phyloP scores from a whole-genome alignment of 2,888 invertebrate species.

The Hyles lineata region DNA sequence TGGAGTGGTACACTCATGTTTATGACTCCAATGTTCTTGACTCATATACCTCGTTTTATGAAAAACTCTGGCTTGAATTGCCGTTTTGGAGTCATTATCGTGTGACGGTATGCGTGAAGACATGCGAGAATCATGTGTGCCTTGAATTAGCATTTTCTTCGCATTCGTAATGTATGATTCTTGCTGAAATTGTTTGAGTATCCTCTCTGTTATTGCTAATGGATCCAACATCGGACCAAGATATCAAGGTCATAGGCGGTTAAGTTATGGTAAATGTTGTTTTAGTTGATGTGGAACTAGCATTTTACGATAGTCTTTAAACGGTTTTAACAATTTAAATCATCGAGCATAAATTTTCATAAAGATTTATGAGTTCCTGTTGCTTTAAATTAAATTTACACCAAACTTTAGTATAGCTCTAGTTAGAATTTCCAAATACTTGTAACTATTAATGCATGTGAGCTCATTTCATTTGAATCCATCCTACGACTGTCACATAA shows the following conservation, averaged over 20 bases:
- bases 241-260: too few species aligned
- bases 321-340: too few species aligned
- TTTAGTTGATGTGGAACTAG: too few species aligned
- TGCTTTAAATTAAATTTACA: not conserved
- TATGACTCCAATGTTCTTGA: constrained; percentile 81
- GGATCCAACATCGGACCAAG: too few species aligned
- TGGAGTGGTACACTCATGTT: constrained; percentile 75
- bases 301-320: too few species aligned
- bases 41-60: constrained; percentile 81
- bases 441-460: not conserved
- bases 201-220: constrained; percentile 23
- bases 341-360: too few species aligned
- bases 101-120: constrained; percentile 59
- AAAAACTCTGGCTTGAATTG: constrained; percentile 75
- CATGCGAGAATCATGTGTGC: constrained; percentile 48
- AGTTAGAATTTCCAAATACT: not conserved
- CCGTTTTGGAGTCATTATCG: constrained; percentile 74
- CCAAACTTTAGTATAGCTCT: not conserved
- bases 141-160: constrained; percentile 59
- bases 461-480: constrained; percentile 11
- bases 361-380: not conserved
- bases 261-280: too few species aligned
- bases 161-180: constrained; percentile 45
- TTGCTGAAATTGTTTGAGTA: constrained; percentile 46
- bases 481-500: constrained; percentile 23